Evolutionary conservation across 2,888 invertebrate species (phyloP).

Genomic region (Drosophila quinaria): DNA sequence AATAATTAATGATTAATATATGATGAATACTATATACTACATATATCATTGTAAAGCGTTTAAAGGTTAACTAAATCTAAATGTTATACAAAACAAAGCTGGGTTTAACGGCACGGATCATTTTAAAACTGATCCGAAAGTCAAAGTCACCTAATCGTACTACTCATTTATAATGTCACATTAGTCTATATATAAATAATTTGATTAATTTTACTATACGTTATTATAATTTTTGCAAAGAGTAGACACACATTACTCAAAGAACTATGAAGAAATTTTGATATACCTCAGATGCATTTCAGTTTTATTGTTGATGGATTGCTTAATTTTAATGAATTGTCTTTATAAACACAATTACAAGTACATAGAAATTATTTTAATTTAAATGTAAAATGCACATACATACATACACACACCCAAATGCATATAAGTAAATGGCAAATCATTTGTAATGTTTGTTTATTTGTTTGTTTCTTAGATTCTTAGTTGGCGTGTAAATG

Average conservation of each 20-base stretch:
- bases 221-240: slow-evolving; percentile 64
- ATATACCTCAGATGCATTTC: slow-evolving; percentile 86
- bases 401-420: neutral
- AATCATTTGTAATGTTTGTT: slow-evolving; percentile 34
- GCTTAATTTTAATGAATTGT: slow-evolving; percentile 73
- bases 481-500: slow-evolving; percentile 35
- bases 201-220: slow-evolving; percentile 45
- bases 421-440: slow-evolving; percentile 18
- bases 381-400: slow-evolving; percentile 36
- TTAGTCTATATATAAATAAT: slow-evolving; percentile 52
- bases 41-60: slow-evolving; percentile 38
- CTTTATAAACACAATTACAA: slow-evolving; percentile 26
- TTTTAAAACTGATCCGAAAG: slow-evolving; percentile 29
- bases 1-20: slow-evolving; percentile 13
- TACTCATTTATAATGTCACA: slow-evolving; percentile 75
- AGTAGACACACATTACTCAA: slow-evolving; percentile 66
- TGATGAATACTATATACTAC: slow-evolving; percentile 29
- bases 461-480: slow-evolving; percentile 16
- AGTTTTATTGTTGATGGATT: slow-evolving; percentile 84
- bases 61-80: slow-evolving; percentile 19
- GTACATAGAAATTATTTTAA: slow-evolving; percentile 43
- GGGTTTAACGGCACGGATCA: slow-evolving; percentile 8
- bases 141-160: slow-evolving; percentile 75
- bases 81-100: slow-evolving; percentile 21
- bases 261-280: slow-evolving; percentile 85